Evolutionary conservation across 2,797 vertebrate species (phyloP).

Genomic region (Toxotes lorentzi): DNA sequence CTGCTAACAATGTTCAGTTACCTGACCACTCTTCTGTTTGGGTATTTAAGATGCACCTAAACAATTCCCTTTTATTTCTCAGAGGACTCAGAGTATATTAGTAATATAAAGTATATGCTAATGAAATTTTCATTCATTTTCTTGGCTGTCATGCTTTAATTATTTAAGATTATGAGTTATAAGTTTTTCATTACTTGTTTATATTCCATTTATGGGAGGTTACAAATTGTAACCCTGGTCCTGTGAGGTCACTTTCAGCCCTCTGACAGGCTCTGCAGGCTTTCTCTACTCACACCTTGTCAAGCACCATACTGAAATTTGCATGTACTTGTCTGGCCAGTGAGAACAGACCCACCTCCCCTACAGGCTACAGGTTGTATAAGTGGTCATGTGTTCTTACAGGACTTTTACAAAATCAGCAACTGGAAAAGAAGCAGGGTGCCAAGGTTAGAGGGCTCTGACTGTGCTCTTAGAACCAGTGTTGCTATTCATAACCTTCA

Average conservation of each 20-base stretch:
- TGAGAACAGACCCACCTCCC: slow-evolving; percentile 23
- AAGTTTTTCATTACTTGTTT: slow-evolving; percentile 26
- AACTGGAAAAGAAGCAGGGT: slow-evolving; percentile 25
- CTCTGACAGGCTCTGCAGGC: slow-evolving; percentile 20
- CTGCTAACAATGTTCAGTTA: slow-evolving; percentile 58
- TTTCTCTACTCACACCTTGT: background rate
- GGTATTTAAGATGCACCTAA: slow-evolving; percentile 29
- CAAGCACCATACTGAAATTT: slow-evolving; percentile 28
- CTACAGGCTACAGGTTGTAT: slow-evolving; percentile 19
- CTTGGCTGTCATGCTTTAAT: slow-evolving; percentile 22
- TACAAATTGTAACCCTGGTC: background rate
- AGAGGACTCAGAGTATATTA: slow-evolving; percentile 37
- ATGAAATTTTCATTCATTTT: slow-evolving; percentile 33
- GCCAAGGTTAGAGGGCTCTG: slow-evolving; percentile 22
- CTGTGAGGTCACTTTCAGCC: slow-evolving; percentile 11
- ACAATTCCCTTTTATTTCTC: slow-evolving; percentile 31
- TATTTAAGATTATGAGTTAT: slow-evolving; percentile 21
- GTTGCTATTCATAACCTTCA: slow-evolving; percentile 57
- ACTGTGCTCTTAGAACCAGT: slow-evolving; percentile 34
- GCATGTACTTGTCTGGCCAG: slow-evolving; percentile 38
- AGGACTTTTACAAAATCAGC: slow-evolving; percentile 29
- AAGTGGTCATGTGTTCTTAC: slow-evolving; percentile 26
- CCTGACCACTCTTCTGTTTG: slow-evolving; percentile 34
- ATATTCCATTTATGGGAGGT: slow-evolving; percentile 13
- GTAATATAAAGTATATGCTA: slow-evolving; percentile 35